phyloP scores from a whole-genome alignment of 2,113 vertebrate species.

The Python bivittatus region DNA sequence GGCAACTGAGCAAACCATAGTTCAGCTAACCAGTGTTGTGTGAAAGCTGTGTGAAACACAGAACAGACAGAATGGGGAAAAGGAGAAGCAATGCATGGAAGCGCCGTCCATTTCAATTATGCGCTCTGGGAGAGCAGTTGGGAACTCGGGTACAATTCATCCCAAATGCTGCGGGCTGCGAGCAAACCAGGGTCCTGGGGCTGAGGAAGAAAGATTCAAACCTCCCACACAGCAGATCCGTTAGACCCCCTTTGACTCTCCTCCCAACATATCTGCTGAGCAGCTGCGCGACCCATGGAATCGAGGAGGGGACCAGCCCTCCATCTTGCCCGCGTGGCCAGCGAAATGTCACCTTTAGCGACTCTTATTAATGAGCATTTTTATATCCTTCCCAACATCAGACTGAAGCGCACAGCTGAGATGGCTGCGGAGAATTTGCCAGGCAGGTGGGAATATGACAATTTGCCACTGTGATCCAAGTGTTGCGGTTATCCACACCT shows the following conservation, averaged over 20 bases:
- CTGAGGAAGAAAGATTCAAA: not conserved
- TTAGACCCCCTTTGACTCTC: not conserved
- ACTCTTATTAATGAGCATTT: not conserved
- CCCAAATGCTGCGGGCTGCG: not conserved
- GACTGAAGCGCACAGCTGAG: not conserved
- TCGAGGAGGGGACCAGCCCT: not conserved
- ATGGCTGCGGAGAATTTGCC: not conserved
- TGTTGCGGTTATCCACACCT: too few species aligned
- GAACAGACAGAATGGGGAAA: not conserved
- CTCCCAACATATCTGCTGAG: not conserved
- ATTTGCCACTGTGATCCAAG: not conserved
- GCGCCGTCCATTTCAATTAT: not conserved
- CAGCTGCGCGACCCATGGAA: not conserved
- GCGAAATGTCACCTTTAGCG: not conserved
- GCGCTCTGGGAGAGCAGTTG: not conserved
- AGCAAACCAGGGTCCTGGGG: not conserved
- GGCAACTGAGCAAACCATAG: not conserved
- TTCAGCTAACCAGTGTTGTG: not conserved
- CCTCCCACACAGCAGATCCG: not conserved
- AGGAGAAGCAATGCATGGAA: not conserved
- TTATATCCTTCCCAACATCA: not conserved
- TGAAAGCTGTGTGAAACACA: not conserved
- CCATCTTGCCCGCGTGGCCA: not conserved
- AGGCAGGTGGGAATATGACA: not conserved
- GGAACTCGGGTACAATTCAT: not conserved